phyloP scores from a whole-genome alignment of 2,113 vertebrate species.

The Crotalus horridus region DNA sequence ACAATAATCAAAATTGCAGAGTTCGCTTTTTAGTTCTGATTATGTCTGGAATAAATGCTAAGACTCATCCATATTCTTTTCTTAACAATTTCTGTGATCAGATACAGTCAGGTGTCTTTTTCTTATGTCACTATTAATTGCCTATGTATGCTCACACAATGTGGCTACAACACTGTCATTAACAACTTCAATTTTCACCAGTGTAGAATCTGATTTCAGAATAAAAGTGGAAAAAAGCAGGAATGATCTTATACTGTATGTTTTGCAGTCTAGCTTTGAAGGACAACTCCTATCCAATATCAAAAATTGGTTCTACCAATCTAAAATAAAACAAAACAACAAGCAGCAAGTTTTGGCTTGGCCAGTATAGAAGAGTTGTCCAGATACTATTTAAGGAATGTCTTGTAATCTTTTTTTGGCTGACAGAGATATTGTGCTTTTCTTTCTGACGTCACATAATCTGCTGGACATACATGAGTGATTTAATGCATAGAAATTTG shows the following conservation, averaged over 20 bases:
- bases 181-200: background rate
- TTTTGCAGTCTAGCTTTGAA: constrained; percentile 41
- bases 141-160: constrained; percentile 22
- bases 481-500: background rate
- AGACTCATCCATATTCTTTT: constrained; percentile 26
- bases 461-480: background rate
- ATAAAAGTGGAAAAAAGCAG: constrained; percentile 39
- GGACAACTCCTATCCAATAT: constrained; percentile 1
- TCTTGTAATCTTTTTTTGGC: background rate
- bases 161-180: background rate
- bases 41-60: constrained; percentile 21
- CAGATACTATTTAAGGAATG: background rate
- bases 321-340: background rate
- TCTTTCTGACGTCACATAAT: background rate
- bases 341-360: background rate
- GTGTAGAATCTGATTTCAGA: constrained; percentile 42
- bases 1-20: background rate
- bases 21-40: background rate
- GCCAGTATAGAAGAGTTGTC: background rate
- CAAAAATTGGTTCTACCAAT: constrained; percentile 29
- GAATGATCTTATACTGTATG: constrained; percentile 40
- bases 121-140: constrained; percentile 16
- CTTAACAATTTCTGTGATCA: constrained; percentile 7
- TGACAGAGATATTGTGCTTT: background rate
- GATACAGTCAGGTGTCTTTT: constrained; percentile 33